A percentile compares a stretch with the other conserved stretches of the same genome.
These are phyloP conservation scores for Ciconia nigra DNA, from an alignment of 2,797 vertebrate species.

Conservation along the genomic window DNA sequence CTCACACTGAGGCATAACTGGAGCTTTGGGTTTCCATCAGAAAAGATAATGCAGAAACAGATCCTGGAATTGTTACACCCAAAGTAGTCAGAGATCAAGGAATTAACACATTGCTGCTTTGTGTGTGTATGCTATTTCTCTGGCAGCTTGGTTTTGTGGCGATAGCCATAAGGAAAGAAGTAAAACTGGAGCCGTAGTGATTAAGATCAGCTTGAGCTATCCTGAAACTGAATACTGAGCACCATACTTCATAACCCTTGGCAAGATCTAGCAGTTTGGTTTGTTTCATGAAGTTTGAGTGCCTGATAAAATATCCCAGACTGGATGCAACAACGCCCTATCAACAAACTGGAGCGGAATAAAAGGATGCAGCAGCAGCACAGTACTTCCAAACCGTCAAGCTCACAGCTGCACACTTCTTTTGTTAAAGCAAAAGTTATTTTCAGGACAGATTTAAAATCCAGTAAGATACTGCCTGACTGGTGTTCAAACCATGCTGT, in stretches of 20 bases:
- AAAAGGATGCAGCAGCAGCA: background rate
- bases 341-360: background rate
- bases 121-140: background rate
- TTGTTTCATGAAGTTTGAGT: background rate
- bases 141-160: background rate
- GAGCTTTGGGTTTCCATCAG: background rate
- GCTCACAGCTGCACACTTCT: background rate
- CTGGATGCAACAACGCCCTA: fast-evolving
- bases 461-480: background rate
- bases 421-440: background rate
- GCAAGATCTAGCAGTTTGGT: background rate
- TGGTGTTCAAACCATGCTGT: no score
- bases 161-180: background rate
- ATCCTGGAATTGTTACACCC: background rate
- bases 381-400: background rate
- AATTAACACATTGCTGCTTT: background rate
- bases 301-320: background rate
- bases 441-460: background rate
- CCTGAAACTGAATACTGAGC: background rate
- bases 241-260: background rate
- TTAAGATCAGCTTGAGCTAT: background rate
- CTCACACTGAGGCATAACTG: fast-evolving
- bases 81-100: background rate
- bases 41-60: background rate
- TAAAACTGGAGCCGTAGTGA: background rate